Conservation (phyloP, 2,797 vertebrate species). For the Ptychadena robeensis region DNA sequence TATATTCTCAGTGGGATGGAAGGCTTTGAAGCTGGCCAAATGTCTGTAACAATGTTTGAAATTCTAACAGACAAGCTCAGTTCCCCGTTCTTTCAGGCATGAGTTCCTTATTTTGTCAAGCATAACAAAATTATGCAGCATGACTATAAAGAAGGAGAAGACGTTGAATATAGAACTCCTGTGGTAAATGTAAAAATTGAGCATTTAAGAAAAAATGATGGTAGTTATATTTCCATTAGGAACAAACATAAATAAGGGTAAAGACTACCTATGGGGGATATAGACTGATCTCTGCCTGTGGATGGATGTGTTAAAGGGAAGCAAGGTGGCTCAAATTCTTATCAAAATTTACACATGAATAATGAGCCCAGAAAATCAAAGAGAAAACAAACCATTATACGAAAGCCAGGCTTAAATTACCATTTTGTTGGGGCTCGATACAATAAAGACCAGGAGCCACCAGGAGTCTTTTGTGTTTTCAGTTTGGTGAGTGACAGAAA, state of each 20-base stretch:
- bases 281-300: background rate
- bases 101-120: slow-evolving; percentile 51
- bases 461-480: slow-evolving; percentile 20
- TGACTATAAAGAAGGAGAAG: slow-evolving; percentile 31
- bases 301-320: background rate
- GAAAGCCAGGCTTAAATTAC: slow-evolving; percentile 15
- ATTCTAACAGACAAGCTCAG: slow-evolving; percentile 46
- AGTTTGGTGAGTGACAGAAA: slow-evolving; percentile 33
- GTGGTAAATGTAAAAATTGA: slow-evolving; percentile 17
- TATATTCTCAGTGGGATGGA: slow-evolving; percentile 38
- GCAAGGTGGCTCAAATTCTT: slow-evolving; percentile 11
- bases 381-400: slow-evolving; percentile 32
- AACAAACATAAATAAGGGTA: background rate
- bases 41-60: slow-evolving; percentile 45
- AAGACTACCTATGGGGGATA: background rate
- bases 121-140: slow-evolving; percentile 50
- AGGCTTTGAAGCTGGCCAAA: slow-evolving; percentile 43
- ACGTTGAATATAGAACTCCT: slow-evolving; percentile 7
- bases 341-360: slow-evolving; percentile 33
- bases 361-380: slow-evolving; percentile 37
- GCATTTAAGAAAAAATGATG: slow-evolving; percentile 16
- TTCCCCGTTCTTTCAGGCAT: slow-evolving; percentile 50
- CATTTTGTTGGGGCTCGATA: slow-evolving; percentile 49
- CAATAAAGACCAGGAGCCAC: slow-evolving; percentile 23
- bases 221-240: background rate